A percentile compares a stretch with the other conserved stretches of the same genome.
phyloP scores from a whole-genome alignment of 1,140 invertebrate genomes.

The Caenorhabditis latens region DNA sequence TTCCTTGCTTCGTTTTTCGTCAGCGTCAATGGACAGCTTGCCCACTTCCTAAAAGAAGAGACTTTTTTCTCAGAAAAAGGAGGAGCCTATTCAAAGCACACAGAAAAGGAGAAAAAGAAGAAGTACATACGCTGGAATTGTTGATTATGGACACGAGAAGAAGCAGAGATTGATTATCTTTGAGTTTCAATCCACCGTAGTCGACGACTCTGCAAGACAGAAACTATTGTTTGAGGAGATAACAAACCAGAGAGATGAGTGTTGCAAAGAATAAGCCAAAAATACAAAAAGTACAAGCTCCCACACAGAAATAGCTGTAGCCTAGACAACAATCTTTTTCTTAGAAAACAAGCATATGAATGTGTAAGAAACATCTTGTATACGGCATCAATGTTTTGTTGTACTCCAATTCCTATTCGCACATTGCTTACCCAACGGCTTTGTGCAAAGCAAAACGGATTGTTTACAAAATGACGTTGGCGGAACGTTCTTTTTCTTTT shows the following conservation, averaged over 20 bases:
- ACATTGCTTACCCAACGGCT: slow-evolving; percentile 45
- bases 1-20: slow-evolving; percentile 54
- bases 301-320: not conserved
- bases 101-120: not conserved
- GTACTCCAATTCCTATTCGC: slow-evolving; percentile 27
- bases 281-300: not conserved
- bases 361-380: slow-evolving; percentile 29
- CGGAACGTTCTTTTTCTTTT: slow-evolving; percentile 21
- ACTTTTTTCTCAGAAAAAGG: not conserved
- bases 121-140: not conserved
- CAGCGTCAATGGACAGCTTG: slow-evolving; percentile 50
- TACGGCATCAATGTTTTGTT: not conserved
- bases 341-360: not conserved
- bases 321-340: not conserved
- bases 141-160: not conserved
- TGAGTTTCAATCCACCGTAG: slow-evolving; percentile 51
- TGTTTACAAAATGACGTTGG: slow-evolving; percentile 53
- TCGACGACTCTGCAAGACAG: slow-evolving; percentile 60
- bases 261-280: not conserved
- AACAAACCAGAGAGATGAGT: slow-evolving; percentile 1
- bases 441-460: slow-evolving; percentile 36
- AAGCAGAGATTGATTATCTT: slow-evolving; percentile 28
- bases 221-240: slow-evolving; percentile 41
- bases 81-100: not conserved
- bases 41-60: slow-evolving; percentile 36